Conservation (phyloP, 2,797 vertebrate genomes). For the Pterois miles region DNA sequence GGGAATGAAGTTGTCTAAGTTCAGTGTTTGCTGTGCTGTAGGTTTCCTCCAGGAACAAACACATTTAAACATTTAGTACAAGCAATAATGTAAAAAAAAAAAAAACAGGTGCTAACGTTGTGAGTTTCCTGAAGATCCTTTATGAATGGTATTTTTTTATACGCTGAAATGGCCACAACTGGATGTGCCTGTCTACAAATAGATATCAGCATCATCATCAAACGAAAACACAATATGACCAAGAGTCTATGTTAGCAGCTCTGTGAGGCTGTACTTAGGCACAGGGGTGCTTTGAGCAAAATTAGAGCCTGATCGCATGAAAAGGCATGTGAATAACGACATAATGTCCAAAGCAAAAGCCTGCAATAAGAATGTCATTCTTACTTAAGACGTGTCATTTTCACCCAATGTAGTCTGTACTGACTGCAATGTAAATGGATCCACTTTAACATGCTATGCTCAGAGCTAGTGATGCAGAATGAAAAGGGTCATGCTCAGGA, state of each 20-base stretch:
- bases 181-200: not conserved
- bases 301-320: not conserved
- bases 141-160: not conserved
- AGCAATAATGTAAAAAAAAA: not conserved
- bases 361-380: no score
- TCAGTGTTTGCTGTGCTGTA: not conserved
- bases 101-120: not conserved
- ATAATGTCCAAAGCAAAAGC: no score
- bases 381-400: no score
- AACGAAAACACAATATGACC: not conserved
- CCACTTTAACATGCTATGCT: no score
- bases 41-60: not conserved
- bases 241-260: no score
- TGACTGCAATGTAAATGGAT: no score
- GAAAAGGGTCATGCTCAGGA: no score
- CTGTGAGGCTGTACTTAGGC: not conserved
- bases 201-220: not conserved
- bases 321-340: no score
- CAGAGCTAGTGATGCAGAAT: no score
- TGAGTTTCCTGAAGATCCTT: not conserved
- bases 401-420: no score
- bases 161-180: not conserved
- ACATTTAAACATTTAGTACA: not conserved
- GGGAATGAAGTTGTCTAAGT: not conserved
- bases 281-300: not conserved